Base-by-base conservation (phyloP, 2,113 vertebrate species). In the Cyprinodon tularosa region DNA sequence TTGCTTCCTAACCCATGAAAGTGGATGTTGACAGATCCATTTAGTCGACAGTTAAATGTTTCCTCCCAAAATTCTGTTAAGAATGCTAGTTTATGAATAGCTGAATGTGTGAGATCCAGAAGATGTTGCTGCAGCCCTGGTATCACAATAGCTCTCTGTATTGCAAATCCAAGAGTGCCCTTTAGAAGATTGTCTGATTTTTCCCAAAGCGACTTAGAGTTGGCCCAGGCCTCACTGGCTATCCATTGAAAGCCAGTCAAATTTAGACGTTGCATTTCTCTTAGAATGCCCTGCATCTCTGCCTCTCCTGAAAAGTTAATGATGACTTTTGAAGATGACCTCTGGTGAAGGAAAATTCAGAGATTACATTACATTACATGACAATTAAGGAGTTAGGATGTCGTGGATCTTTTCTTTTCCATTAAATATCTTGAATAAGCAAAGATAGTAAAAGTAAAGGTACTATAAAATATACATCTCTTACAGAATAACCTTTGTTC, bases 21-120 rank as follows among this genome's bases (percentile, higher is more conserved):
- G 62, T 93, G 90, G 4, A 22, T 81, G 44, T 93, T 93, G 50
- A 86, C 39, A 3, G 92, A 92, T 3, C 66, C 77, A 1, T 91
- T 93, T n/a, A 94, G 48, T 4, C 36, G 81, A 50, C 94, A 94
- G 61, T 83, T 76, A 42, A 94, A 94, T 0, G 77, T 80, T 62
- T 93, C 93, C 72, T 94, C 91, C 94, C 93, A 94, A 42, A 94
- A 91, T 77, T 94, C 94, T 40, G 88, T 59, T 11, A 93, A 73
- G 50, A 93, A 93, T 78, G 69, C 59, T 9, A 80, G 87, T 10
- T 53, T 37, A 22, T 75, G 71, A 61, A 85, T 74, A 40, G 66
- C 3, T n/a, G 83, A 85, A 15, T 50, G 40, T 15, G 6, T 72
- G 29, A 92, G 20, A 20, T 37, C 69, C 47, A 15, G 69, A 6